phyloP scores from a whole-genome alignment of 2,797 vertebrate genomes.

The Neosalanx taihuensis region DNA sequence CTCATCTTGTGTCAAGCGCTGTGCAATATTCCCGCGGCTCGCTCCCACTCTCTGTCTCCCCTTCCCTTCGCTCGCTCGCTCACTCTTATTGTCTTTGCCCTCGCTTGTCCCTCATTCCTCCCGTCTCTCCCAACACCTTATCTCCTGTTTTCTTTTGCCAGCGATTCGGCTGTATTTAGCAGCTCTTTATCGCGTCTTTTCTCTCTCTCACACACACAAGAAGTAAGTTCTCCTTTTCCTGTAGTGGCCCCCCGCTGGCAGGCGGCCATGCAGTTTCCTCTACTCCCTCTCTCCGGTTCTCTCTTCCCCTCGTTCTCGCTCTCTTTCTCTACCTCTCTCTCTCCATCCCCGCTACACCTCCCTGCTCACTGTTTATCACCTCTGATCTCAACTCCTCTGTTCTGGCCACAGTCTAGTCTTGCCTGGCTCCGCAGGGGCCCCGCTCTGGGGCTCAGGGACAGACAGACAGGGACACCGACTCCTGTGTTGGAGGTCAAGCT shows the following conservation, averaged over 20 bases:
- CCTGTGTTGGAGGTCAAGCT: too few species aligned
- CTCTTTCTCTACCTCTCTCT: neutral
- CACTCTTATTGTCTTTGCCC: neutral
- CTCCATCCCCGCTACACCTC: constrained; percentile 24
- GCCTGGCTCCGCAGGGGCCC: too few species aligned
- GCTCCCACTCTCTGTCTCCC: neutral
- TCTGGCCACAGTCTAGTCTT: constrained; percentile 32
- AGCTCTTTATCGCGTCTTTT: neutral
- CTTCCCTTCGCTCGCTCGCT: neutral
- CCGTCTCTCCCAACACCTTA: neutral
- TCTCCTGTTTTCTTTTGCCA: neutral
- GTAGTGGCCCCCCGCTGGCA: neutral
- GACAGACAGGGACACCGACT: too few species aligned
- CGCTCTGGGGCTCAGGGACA: too few species aligned
- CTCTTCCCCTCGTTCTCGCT: neutral
- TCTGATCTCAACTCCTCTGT: constrained; percentile 59
- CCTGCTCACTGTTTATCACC: constrained; percentile 42
- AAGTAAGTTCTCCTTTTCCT: neutral
- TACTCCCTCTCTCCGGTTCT: neutral
- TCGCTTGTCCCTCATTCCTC: neutral
- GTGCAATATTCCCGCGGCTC: constrained; percentile 19
- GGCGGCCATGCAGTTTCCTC: neutral
- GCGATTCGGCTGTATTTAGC: neutral
- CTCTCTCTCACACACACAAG: neutral
- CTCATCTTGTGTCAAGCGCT: constrained; percentile 35